Evolutionary conservation across 2,797 vertebrate genomes (phyloP).

Genomic region (Yasuhikotakia modesta): DNA sequence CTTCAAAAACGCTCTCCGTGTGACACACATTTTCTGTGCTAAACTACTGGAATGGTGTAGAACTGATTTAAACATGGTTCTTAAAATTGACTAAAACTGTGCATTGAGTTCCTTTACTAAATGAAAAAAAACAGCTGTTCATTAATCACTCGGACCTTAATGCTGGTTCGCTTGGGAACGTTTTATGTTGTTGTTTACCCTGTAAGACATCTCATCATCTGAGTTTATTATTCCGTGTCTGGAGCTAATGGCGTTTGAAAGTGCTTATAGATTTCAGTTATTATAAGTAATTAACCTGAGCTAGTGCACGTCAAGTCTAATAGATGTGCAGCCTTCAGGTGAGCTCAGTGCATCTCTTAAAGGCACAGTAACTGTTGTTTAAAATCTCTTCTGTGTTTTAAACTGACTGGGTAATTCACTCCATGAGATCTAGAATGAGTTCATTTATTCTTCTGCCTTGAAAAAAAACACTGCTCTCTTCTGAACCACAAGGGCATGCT

Average conservation of each 20-base stretch:
- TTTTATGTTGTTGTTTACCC: constrained; percentile 22
- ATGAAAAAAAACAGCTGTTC: neutral
- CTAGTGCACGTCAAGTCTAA: constrained; percentile 16
- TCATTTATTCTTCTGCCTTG: neutral
- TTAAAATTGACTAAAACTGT: too few relatives aligned
- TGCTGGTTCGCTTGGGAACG: constrained; percentile 1
- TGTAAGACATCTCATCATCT: constrained; percentile 5
- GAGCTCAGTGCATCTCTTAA: neutral
- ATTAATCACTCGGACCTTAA: constrained; percentile 4
- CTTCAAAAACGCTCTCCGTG: neutral
- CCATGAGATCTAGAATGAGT: neutral
- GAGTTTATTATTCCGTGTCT: constrained; percentile 20
- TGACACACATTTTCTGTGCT: neutral
- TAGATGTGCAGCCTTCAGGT: constrained; percentile 4
- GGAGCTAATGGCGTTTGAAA: constrained; percentile 37
- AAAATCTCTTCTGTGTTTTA: neutral
- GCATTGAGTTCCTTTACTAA: too few relatives aligned
- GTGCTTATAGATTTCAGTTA: constrained; percentile 35
- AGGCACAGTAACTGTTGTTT: neutral
- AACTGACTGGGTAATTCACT: neutral
- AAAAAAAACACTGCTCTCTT: neutral
- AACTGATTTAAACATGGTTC: neutral
- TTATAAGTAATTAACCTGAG: constrained; percentile 32
- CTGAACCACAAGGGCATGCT: neutral
- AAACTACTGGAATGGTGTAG: neutral